Evolutionary conservation across 2,113 vertebrate species (phyloP), one percentile per base, ranked within the genome.

Genomic region (Serinus canaria): DNA sequence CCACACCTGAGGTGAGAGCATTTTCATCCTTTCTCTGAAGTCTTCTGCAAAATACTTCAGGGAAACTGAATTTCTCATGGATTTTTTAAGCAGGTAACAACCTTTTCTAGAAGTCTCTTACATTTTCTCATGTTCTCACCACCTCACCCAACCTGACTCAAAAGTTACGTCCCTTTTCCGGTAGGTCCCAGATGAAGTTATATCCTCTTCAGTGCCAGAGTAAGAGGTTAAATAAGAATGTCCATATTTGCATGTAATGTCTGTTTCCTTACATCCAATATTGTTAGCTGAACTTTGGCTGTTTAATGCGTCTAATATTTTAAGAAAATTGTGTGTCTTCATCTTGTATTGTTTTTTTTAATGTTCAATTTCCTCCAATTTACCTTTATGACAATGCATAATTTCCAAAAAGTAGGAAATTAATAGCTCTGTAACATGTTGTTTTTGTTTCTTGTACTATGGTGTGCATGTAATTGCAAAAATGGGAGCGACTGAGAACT

Each of bases 281-380:
- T 6, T 53, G 2, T 14, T 47, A 46, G 5, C 0, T 46, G 31
- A 89, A 62, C 5, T 24, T 22, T 46, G 6, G 0, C 1, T 17
- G 13, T 49, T 69, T n/a, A 58, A 58, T 10, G 4, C 12, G 14
- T 20, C 15, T 15, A n/a, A 7, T n/a, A 23, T 66, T 68, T 80
- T 37, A 73, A 69, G 24, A 56, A 79, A 83, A 35, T 52, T 14
- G 0, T 70, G 6, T 3, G 10, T 52, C 20, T 37, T 20, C 62
- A 70, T 25, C 17, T 66, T 20, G 7, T 16, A 16, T 6, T 2
- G 0, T 75, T 78, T 80, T 44, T 22, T 88, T 86, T 49, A 46
- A 18, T 11, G 11, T 35, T 33, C 0, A 0, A 24, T 60, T 73
- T 41, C 10, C 46, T 82, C 31, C 18, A 33, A 25, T 1, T 39